These are phyloP conservation scores for Schrankia costaestrigalis DNA, from an alignment of 2,888 invertebrate species.

Conservation along the genomic window DNA sequence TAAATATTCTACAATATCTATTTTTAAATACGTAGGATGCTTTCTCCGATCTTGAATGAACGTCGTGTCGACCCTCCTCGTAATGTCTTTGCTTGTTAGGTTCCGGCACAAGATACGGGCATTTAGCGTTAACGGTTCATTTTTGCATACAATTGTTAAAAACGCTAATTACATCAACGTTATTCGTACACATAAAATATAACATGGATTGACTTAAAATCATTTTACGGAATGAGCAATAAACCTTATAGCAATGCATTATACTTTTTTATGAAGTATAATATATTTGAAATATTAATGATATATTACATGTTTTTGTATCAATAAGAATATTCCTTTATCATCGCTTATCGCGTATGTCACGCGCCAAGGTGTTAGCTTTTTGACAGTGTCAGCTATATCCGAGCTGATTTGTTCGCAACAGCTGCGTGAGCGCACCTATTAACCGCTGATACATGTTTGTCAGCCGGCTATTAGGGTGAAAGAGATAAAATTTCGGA, in stretches of 20 bases:
- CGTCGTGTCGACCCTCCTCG: conserved; percentile 69
- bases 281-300: background rate
- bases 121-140: conserved; percentile 15
- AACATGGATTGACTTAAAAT: too few relatives aligned
- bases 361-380: conserved; percentile 58
- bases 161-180: too few relatives aligned
- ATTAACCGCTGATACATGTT: conserved; percentile 81
- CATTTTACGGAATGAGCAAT: too few relatives aligned
- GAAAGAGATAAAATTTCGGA: conserved; percentile 74
- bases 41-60: conserved; percentile 78
- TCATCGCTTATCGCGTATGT: conserved; percentile 44
- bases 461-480: conserved; percentile 80
- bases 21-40: conserved; percentile 77
- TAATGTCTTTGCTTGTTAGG: conserved; percentile 61
- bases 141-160: background rate
- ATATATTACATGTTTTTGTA: background rate
- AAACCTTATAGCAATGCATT: too few relatives aligned
- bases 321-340: background rate
- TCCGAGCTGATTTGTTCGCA: conserved; percentile 80
- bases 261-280: too few relatives aligned
- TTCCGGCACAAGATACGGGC: conserved; percentile 31
- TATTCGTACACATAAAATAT: too few relatives aligned
- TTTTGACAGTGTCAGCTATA: conserved; percentile 80
- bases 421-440: conserved; percentile 79
- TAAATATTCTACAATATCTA: conserved; percentile 76